These are phyloP conservation scores for Dysidea cf. avara DNA, from an alignment of 37 sponge, comb jelly and placozoan species.

Conservation along the genomic window DNA sequence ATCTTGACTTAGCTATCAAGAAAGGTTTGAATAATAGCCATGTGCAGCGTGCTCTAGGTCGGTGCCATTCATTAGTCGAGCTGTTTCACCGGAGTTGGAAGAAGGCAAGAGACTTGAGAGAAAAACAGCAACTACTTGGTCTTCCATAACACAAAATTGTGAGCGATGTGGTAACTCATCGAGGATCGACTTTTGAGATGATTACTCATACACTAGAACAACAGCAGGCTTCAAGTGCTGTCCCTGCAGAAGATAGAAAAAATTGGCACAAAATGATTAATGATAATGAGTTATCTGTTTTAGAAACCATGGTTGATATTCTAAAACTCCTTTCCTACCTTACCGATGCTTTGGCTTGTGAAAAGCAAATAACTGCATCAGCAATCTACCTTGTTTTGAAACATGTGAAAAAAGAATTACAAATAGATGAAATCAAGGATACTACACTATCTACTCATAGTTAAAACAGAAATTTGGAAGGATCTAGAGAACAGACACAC, in stretches of 20 bases:
- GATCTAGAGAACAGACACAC: too few relatives aligned
- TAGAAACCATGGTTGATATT: slow-evolving; percentile 33
- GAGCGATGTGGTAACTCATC: slow-evolving; percentile 15
- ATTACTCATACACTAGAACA: slow-evolving; percentile 32
- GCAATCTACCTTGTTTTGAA: slow-evolving; percentile 15
- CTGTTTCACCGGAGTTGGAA: slow-evolving; percentile 50
- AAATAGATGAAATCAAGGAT: too few relatives aligned
- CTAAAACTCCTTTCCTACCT: slow-evolving; percentile 30
- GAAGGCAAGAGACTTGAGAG: slow-evolving; percentile 26
- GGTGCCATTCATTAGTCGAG: slow-evolving; percentile 33
- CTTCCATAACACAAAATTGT: slow-evolving; percentile 31
- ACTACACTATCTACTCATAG: too few relatives aligned
- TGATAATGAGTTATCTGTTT: slow-evolving; percentile 33
- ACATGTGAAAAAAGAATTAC: slow-evolving; percentile 19
- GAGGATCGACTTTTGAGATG: slow-evolving; percentile 42
- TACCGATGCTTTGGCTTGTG: slow-evolving; percentile 45
- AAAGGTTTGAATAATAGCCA: slow-evolving; percentile 20
- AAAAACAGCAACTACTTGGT: slow-evolving; percentile 37
- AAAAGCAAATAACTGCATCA: slow-evolving; percentile 41
- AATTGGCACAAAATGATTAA: slow-evolving; percentile 28
- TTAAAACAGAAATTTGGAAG: too few relatives aligned
- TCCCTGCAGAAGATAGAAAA: slow-evolving; percentile 38
- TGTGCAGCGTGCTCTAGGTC: slow-evolving; percentile 20
- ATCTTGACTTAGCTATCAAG: slow-evolving; percentile 35
- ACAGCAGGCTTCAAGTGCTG: slow-evolving; percentile 44